Base-by-base conservation (phyloP, 2,888 invertebrate species). In the Ernsta delagoae region DNA sequence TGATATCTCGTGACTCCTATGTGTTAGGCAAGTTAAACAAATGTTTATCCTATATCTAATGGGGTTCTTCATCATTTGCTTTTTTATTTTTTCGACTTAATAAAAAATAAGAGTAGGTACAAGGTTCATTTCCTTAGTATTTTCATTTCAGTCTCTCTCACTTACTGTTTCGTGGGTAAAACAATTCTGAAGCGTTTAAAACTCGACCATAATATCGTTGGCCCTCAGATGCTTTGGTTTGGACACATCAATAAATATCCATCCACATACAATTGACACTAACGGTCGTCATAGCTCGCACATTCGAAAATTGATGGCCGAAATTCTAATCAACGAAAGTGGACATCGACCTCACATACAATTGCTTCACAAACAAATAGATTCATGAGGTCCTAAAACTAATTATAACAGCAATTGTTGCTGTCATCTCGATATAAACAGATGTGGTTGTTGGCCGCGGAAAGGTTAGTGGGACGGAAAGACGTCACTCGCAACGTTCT, bases 361-460 rank as follows among this genome's bases (percentile, higher is more conserved):
- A 80, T 79, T 75, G 77, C 71, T 74, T 68, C 77, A 12, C 75
- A 80, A 77, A 78, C 77, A 78, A 80, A 85, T 83, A 76, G 56
- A 45, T 56, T 31, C 77, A 78, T 81, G 78, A 59, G 76, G 82
- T 79, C 85, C 86, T 85, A 86, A 89, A 89, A 89, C 82, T 87
- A 89, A 89, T 90, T 86, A 85, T 79, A 76, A 79, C 72, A 62
- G 36, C 67, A 90, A 90, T 90, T 90, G 88, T 65, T 75, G 72
- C 82, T 89, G 90, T 89, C 91, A 85, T 76, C 79, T 85, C 75
- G 80, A 89, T 83, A 80, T 74, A 84, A 81, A 90, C 79, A 86
- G 78, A 90, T 90, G 87, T 79, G 63, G 59, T 31, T 43, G 45
- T 8, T 69, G 68, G 50, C 68, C 68, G 63, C 57, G 50, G 39